These are phyloP conservation scores for Lateolabrax maculatus DNA, from an alignment of 2,797 vertebrate species.

Conservation along the genomic window DNA sequence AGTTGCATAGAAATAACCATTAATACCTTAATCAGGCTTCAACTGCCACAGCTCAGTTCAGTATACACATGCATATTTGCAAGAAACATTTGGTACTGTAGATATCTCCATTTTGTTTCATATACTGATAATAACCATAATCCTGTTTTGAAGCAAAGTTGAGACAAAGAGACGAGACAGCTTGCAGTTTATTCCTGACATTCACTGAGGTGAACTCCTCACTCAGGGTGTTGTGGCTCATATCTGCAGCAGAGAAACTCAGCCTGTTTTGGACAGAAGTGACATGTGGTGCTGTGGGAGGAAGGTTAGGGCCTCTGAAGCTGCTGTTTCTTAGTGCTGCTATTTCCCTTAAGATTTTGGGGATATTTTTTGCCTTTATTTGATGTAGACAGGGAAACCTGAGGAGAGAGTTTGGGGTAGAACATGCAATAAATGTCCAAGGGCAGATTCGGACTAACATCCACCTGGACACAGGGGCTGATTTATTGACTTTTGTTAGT, in stretches of 20 bases:
- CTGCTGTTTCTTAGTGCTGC: conserved; percentile 39
- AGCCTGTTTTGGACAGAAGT: conserved; percentile 46
- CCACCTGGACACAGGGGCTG: conserved; percentile 34
- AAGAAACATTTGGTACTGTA: not conserved
- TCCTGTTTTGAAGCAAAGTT: not conserved
- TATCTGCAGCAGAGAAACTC: conserved; percentile 27
- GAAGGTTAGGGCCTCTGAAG: conserved; percentile 50
- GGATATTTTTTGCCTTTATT: conserved; percentile 38
- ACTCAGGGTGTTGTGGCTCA: conserved; percentile 20
- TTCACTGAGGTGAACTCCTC: conserved; percentile 11
- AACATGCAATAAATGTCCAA: conserved; percentile 54
- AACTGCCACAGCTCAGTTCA: not conserved
- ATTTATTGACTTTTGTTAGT: conserved; percentile 28
- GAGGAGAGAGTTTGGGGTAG: conserved; percentile 10
- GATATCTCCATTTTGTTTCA: not conserved
- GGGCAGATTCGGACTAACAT: conserved; percentile 32
- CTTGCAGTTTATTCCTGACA: not conserved
- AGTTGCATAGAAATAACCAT: not conserved
- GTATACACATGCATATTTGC: not conserved
- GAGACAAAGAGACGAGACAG: not conserved
- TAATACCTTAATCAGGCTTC: too few relatives aligned
- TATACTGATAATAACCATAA: not conserved
- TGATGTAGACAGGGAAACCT: conserved; percentile 38
- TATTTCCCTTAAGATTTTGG: conserved; percentile 53
- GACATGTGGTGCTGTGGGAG: conserved; percentile 56